Conservation (phyloP, 23 tunicate species). For the Botrylloides violaceus region DNA sequence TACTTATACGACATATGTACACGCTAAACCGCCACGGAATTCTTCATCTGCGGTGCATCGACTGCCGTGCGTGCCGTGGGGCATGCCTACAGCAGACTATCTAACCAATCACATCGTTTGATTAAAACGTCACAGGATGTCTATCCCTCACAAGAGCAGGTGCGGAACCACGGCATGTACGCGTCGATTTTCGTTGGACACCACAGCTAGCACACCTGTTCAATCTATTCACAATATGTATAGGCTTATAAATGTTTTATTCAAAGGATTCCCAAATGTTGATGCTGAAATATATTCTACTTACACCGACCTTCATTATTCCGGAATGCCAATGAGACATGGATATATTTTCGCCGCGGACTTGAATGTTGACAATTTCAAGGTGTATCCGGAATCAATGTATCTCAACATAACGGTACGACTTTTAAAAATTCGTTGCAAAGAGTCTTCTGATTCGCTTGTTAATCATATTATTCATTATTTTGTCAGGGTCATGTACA, state of each 20-base stretch:
- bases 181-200: no score
- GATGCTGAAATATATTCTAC: slow-evolving; percentile 75
- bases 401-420: slow-evolving; percentile 29
- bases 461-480: no score
- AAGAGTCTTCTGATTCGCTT: neutral
- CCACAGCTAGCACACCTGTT: no score
- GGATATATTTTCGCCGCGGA: slow-evolving; percentile 55
- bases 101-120: no score
- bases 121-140: no score
- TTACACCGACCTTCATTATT: slow-evolving; percentile 36
- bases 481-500: slow-evolving; percentile 26
- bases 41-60: no score
- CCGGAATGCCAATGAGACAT: slow-evolving; percentile 26
- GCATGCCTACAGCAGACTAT: no score
- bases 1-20: no score
- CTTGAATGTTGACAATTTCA: slow-evolving; percentile 27
- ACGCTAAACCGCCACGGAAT: no score
- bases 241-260: neutral
- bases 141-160: no score
- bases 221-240: neutral
- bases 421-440: neutral
- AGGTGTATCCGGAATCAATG: slow-evolving; percentile 20
- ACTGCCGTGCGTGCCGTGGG: no score
- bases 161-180: no score
- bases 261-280: slow-evolving; percentile 45